A percentile compares a stretch with the other conserved stretches of the same genome.
phyloP scores from a whole-genome alignment of 2,888 invertebrate species.

The Mantis religiosa region DNA sequence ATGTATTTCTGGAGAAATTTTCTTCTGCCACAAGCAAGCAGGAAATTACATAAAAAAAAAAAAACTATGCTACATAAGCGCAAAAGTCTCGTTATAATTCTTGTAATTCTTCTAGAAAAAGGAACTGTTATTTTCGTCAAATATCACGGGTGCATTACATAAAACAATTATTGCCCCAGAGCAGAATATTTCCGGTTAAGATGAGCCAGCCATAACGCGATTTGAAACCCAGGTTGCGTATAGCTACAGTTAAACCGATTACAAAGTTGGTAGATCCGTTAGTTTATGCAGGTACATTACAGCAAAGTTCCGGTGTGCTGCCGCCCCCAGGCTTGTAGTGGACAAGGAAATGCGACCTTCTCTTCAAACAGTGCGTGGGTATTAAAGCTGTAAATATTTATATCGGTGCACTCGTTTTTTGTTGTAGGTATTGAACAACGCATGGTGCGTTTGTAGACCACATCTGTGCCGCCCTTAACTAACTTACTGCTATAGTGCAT shows the following conservation, averaged over 20 bases:
- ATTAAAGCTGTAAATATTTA: too few relatives aligned
- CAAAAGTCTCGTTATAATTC: too few relatives aligned
- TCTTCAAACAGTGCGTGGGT: too few relatives aligned
- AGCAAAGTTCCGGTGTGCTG: not conserved
- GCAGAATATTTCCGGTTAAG: not conserved
- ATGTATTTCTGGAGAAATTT: too few relatives aligned
- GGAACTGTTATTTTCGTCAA: too few relatives aligned
- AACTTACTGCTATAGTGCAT: not conserved
- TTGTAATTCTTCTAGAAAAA: too few relatives aligned
- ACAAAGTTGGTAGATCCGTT: not conserved
- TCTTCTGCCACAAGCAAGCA: too few relatives aligned
- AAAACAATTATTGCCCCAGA: not conserved
- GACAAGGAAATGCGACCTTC: too few relatives aligned
- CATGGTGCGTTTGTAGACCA: not conserved
- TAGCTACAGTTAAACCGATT: not conserved
- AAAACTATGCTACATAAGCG: too few relatives aligned
- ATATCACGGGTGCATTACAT: too few relatives aligned
- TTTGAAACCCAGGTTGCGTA: not conserved
- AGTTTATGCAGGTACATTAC: not conserved
- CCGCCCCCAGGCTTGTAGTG: too few relatives aligned
- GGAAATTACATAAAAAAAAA: too few relatives aligned
- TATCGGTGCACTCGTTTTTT: not conserved
- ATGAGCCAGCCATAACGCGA: not conserved
- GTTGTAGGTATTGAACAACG: not conserved
- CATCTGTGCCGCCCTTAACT: not conserved